These are phyloP conservation scores for Dasyprocta punctata DNA, from an alignment of 2,113 vertebrate species.

Conservation along the genomic window DNA sequence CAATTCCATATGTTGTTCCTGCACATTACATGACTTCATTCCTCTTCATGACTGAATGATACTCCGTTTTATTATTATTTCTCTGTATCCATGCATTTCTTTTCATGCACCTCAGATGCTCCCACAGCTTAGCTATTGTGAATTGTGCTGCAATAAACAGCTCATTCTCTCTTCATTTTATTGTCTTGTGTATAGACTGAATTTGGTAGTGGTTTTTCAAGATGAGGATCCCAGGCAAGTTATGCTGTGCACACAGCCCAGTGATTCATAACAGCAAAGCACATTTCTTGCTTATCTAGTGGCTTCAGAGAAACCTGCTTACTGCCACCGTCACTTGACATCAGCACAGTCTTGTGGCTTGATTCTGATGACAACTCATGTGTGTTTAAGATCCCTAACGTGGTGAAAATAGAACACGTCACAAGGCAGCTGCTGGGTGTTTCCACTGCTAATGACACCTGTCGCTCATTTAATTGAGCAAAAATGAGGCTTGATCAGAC, in stretches of 20 bases:
- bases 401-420: too few relatives aligned
- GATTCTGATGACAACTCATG: too few relatives aligned
- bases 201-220: not conserved
- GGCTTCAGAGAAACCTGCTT: not conserved
- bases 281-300: not conserved
- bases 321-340: not conserved
- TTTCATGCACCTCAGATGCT: not conserved
- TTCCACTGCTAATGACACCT: not conserved
- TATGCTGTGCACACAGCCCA: not conserved
- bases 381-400: too few relatives aligned
- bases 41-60: not conserved
- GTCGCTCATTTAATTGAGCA: not conserved
- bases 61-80: not conserved
- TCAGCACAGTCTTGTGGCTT: not conserved
- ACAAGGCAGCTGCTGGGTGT: not conserved
- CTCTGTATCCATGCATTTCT: not conserved
- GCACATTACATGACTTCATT: not conserved
- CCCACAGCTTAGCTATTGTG: not conserved
- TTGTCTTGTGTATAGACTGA: not conserved
- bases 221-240: not conserved
- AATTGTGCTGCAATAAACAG: not conserved
- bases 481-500: not conserved
- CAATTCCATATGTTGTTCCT: too few relatives aligned
- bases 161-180: not conserved
- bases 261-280: not conserved